Evolutionary conservation across 2,113 vertebrate species (phyloP).

Genomic region (Bos indicus): DNA sequence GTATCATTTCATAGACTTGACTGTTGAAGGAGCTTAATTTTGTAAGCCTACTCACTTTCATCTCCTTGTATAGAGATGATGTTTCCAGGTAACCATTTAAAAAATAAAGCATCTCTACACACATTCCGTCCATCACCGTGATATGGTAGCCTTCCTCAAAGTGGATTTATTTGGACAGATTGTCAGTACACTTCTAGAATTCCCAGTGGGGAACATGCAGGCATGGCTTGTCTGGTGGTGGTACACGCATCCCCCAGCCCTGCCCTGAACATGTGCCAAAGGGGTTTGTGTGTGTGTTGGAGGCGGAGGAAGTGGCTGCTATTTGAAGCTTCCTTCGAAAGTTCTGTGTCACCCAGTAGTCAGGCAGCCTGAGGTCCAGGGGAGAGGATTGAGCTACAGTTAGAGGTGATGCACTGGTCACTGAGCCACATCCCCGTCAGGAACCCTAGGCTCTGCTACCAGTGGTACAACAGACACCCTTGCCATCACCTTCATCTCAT

Average conservation of each 20-base stretch:
- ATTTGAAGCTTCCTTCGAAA: neutral
- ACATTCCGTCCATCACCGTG: fast-evolving
- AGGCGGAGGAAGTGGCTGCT: fast-evolving
- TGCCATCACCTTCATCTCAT: neutral
- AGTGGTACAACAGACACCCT: neutral
- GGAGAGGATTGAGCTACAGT: neutral
- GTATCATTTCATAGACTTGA: fast-evolving
- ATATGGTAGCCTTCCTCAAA: fast-evolving
- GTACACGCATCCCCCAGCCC: fast-evolving
- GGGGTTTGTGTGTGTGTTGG: neutral
- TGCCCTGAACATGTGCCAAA: fast-evolving
- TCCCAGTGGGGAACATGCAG: fast-evolving
- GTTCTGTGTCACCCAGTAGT: fast-evolving
- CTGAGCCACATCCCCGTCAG: fast-evolving
- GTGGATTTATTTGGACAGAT: neutral
- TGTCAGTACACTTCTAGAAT: fast-evolving
- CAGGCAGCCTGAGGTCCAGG: neutral
- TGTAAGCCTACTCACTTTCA: fast-evolving
- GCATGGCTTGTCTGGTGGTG: fast-evolving
- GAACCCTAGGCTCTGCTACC: neutral
- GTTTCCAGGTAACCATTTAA: neutral
- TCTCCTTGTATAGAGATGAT: neutral
- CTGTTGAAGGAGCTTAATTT: fast-evolving
- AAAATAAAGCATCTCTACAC: neutral
- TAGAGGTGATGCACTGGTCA: fast-evolving